phyloP scores from a whole-genome alignment of 2,797 vertebrate genomes.

The Kryptopterus vitreolus region DNA sequence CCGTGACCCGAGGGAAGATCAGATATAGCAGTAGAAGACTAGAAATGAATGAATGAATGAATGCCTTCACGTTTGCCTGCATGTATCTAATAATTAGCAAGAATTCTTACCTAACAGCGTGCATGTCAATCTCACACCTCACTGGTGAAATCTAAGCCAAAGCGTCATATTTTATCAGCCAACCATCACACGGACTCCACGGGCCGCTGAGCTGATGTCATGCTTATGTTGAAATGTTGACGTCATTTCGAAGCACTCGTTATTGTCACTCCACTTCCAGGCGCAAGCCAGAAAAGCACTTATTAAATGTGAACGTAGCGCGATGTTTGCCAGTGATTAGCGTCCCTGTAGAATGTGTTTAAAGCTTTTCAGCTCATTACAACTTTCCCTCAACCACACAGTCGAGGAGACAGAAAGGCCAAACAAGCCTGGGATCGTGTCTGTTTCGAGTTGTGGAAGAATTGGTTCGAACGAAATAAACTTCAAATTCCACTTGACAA shows the following conservation, averaged over 20 bases:
- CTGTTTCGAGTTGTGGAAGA: conserved; percentile 28
- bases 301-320: conserved; percentile 33
- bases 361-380: conserved; percentile 32
- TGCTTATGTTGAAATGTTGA: conserved; percentile 38
- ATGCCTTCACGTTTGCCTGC: too few species aligned
- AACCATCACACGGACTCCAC: conserved; percentile 37
- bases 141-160: conserved; percentile 12
- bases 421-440: conserved; percentile 35
- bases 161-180: conserved; percentile 34
- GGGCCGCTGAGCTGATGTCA: conserved; percentile 31
- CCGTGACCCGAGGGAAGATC: too few species aligned
- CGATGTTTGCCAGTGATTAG: conserved; percentile 40
- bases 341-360: conserved; percentile 36
- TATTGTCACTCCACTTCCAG: conserved; percentile 20
- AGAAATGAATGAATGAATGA: too few species aligned
- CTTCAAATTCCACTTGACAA: conserved; percentile 46
- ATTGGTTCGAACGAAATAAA: conserved; percentile 19
- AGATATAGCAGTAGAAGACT: too few species aligned
- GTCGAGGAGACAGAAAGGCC: not conserved
- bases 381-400: conserved; percentile 3
- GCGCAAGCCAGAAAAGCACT: not conserved
- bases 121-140: conserved; percentile 21
- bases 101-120: not conserved
- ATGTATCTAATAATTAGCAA: not conserved
- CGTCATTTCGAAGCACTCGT: conserved; percentile 38